phyloP scores from a whole-genome alignment of 2,888 invertebrate species.

The Volucella inflata region DNA sequence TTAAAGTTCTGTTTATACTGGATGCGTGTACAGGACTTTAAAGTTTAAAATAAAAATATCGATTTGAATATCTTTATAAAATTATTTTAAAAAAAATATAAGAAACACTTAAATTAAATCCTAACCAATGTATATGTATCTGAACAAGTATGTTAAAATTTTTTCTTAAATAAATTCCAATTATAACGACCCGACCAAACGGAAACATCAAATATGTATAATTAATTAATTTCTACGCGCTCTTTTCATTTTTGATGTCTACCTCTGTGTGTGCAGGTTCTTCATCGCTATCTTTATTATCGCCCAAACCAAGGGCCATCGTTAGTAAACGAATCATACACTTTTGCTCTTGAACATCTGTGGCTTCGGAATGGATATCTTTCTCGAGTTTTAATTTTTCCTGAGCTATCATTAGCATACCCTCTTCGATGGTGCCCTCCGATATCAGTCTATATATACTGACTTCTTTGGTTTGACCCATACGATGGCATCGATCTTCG shows the following conservation, averaged over 20 bases:
- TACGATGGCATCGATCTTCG: conserved; percentile 93
- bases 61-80: no score
- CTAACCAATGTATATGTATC: conserved; percentile 4
- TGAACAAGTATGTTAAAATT: not conserved
- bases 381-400: conserved; percentile 96
- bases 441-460: conserved; percentile 93
- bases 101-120: not conserved
- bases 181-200: not conserved
- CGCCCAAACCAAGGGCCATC: conserved; percentile 88
- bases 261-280: conserved; percentile 77
- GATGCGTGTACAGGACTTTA: conserved; percentile 2
- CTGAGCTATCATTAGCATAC: conserved; percentile 94
- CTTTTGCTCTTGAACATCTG: conserved; percentile 87
- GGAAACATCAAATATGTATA: not conserved
- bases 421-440: conserved; percentile 95
- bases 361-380: conserved; percentile 88
- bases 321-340: conserved; percentile 92
- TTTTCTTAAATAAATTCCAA: not conserved
- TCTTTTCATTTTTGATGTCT: conserved; percentile 75
- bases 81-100: not conserved
- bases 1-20: no score
- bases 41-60: conserved; percentile 6
- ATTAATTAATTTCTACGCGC: conserved; percentile 26
- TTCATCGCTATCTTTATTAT: conserved; percentile 76
- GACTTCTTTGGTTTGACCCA: conserved; percentile 93